Evolutionary conservation across 2,888 invertebrate species (phyloP).

Genomic region (Troides aeacus): DNA sequence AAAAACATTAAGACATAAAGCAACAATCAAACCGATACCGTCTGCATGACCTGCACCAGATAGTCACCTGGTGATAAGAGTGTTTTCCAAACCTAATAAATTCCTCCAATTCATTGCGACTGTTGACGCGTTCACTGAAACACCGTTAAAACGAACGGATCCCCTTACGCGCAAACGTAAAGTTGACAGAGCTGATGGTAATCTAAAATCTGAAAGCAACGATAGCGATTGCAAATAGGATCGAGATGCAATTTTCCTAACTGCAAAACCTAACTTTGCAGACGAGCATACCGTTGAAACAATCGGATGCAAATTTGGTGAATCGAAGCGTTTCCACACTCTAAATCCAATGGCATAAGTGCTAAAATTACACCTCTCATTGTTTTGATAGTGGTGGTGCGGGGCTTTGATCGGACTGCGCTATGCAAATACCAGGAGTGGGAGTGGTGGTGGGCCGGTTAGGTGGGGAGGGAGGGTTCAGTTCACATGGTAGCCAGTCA

Average conservation of each 20-base stretch:
- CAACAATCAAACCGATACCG: constrained; percentile 20
- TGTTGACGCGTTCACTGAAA: constrained; percentile 23
- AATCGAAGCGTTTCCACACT: neutral
- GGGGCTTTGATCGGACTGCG: constrained; percentile 2
- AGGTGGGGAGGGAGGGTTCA: neutral
- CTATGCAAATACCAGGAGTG: constrained; percentile 21
- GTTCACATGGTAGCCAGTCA: constrained; percentile 27
- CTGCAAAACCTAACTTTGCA: constrained; percentile 18
- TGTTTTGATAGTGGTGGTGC: neutral
- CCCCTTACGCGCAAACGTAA: constrained; percentile 15
- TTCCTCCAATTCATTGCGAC: constrained; percentile 22
- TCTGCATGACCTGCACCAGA: constrained; percentile 1
- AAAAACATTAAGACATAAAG: no score
- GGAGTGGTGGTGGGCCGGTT: neutral
- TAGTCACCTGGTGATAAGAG: constrained; percentile 7
- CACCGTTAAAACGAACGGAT: constrained; percentile 13
- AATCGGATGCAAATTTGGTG: constrained; percentile 4
- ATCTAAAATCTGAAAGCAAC: neutral
- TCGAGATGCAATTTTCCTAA: neutral
- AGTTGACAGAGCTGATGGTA: neutral
- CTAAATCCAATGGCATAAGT: constrained; percentile 3
- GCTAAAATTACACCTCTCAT: neutral
- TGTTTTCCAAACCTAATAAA: constrained; percentile 22
- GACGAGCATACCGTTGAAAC: constrained; percentile 1
- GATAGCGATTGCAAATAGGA: neutral